Evolutionary conservation across 2,888 invertebrate genomes (phyloP), one percentile per base, ranked within the genome.

Genomic region (Crepidodera aurea): DNA sequence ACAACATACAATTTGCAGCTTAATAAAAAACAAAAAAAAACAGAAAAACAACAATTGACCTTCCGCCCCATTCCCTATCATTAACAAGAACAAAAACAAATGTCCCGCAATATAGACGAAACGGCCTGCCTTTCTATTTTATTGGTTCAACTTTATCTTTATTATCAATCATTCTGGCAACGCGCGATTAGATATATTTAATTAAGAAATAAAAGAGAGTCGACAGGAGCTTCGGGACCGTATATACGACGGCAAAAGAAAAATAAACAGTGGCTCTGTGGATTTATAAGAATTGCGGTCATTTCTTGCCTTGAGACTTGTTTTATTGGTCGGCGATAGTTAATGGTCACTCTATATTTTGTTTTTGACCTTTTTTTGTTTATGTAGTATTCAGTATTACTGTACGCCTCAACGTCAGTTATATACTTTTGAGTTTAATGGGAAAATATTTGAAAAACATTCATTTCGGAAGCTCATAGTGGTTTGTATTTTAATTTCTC

Each of bases 131-230:
- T 51, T 51, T 42, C 51, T 46, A 54, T 51, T 65, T 63, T 67
- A 67, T 67, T 67, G 65, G 67, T 67, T 61, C 58, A 62, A 63
- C 63, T 67, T 67, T 67, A 67, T 67, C 67, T 67, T 67, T 64
- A 65, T 61, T 67, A 67, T 67, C 67, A 67, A 67, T 67, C 67
- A 67, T 67, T 64, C 61, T 67, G 67, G 64, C 64, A 58, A 62
- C 51, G 60, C 56, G 29, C 67, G 62, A 67, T 67, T 67, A 67
- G 65, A 67, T 67, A 65, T 67, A 70, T 75, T 75, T 75, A 75
- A 75, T 75, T 75, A 75, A 75, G 73, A 73, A 69, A 70, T 68
- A 70, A 75, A 73, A 70, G 72, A 71, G 69, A 69, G 66, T 68
- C 72, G 71, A 73, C 72, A 27, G 46, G 25, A 16, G 71, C 70